Evolutionary conservation across 1,140 invertebrate species (phyloP).

Genomic region (Eupristina koningsbergeri): DNA sequence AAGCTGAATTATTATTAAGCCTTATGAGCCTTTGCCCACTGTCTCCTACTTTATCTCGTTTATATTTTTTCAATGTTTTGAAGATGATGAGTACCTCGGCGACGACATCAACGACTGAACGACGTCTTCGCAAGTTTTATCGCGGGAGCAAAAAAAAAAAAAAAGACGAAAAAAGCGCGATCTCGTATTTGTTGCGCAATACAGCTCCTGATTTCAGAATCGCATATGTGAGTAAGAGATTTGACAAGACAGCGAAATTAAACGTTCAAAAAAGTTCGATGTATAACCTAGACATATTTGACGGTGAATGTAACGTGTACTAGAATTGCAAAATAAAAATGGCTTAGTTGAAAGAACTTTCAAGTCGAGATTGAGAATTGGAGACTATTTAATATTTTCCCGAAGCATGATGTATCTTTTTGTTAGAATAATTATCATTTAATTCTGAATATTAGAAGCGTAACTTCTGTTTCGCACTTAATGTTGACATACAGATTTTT

Average conservation of each 20-base stretch:
- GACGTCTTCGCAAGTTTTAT: conserved; percentile 12
- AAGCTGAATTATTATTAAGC: background rate
- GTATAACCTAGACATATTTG: too few species aligned
- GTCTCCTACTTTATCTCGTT: background rate
- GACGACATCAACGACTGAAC: background rate
- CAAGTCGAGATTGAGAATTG: too few species aligned
- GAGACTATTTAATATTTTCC: too few species aligned
- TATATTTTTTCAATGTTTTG: background rate
- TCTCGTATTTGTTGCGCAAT: background rate
- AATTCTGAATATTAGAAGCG: background rate
- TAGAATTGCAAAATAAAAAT: too few species aligned
- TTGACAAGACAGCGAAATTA: background rate
- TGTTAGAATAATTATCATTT: background rate
- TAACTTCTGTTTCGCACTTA: background rate
- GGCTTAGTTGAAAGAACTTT: too few species aligned
- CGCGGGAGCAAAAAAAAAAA: background rate
- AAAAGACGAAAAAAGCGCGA: background rate
- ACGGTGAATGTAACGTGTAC: background rate
- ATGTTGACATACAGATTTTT: background rate
- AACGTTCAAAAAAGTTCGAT: conserved; percentile 8
- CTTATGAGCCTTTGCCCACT: background rate
- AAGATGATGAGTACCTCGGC: background rate
- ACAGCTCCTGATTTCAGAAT: background rate
- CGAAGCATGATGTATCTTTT: background rate
- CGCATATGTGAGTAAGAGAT: background rate